Percentiles rank a stretch among this genome's conserved stretches.
These are phyloP conservation scores for Eledone cirrhosa DNA, from an alignment of 2,888 invertebrate species.

Conservation along the genomic window DNA sequence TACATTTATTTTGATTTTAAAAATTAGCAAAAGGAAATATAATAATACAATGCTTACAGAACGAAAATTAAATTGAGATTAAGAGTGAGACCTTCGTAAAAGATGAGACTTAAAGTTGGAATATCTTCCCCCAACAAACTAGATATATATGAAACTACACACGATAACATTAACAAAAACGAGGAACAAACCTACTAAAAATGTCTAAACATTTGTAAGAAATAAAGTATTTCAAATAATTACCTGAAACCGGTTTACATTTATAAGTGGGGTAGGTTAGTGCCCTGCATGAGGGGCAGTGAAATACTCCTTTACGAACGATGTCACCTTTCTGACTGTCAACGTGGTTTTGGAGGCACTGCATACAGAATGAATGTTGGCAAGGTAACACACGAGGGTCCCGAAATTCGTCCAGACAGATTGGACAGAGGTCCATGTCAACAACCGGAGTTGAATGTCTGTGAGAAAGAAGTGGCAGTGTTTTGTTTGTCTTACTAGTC, in stretches of 20 bases:
- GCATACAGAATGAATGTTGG: conserved; percentile 22
- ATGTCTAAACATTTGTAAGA: not conserved
- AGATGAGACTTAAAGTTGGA: no score
- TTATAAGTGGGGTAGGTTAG: conserved; percentile 14
- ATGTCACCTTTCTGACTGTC: conserved; percentile 18
- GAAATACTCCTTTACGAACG: conserved; percentile 13
- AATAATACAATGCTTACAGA: no score
- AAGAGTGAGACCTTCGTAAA: no score
- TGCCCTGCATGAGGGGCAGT: conserved; percentile 23
- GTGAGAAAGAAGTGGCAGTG: not conserved
- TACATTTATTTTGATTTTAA: no score
- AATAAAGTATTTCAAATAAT: not conserved
- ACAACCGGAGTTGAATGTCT: not conserved
- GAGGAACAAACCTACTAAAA: no score
- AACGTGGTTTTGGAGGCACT: conserved; percentile 19
- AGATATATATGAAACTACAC: no score
- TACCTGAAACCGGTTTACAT: conserved; percentile 25
- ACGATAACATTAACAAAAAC: no score
- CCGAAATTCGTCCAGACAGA: conserved; percentile 14
- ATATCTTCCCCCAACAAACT: no score
- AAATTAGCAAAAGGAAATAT: no score
- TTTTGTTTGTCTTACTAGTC: conserved; percentile 5
- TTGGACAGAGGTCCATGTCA: conserved; percentile 22
- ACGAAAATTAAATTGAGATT: no score
- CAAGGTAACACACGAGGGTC: conserved; percentile 16